A percentile compares a stretch with the other conserved stretches of the same genome.
Evolutionary conservation across 2,113 vertebrate species (phyloP).

Genomic region (Vireo altiloquus): DNA sequence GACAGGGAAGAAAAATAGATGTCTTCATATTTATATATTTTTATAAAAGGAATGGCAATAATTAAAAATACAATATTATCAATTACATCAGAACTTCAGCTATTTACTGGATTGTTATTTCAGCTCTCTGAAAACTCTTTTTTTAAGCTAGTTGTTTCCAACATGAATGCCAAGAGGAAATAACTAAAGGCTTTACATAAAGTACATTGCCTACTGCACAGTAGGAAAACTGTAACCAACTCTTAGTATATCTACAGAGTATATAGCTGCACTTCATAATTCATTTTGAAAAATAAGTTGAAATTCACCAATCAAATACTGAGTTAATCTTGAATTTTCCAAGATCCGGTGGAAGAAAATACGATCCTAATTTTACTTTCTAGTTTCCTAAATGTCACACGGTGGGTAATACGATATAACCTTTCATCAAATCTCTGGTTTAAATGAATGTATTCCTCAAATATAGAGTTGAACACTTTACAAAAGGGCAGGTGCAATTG

Average conservation of each 20-base stretch:
- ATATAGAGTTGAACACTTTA: neutral
- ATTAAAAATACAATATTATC: neutral
- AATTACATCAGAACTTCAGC: neutral
- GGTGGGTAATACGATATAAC: neutral
- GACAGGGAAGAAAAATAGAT: neutral
- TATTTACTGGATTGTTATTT: neutral
- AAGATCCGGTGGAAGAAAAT: neutral
- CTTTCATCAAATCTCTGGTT: neutral
- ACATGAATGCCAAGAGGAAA: neutral
- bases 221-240: neutral
- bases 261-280: neutral
- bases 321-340: neutral
- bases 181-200: neutral
- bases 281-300: neutral
- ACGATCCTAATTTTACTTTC: neutral
- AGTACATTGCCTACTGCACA: neutral
- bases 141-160: neutral
- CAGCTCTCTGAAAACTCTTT: neutral
- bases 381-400: slow-evolving; percentile 11
- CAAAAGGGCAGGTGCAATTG: neutral
- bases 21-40: no score
- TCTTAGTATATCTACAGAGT: neutral
- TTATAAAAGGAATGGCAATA: neutral
- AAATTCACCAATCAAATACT: neutral
- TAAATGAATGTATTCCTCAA: neutral